Conservation (phyloP, 2,797 vertebrate genomes). For the Hyperoplus lanceolatus region DNA sequence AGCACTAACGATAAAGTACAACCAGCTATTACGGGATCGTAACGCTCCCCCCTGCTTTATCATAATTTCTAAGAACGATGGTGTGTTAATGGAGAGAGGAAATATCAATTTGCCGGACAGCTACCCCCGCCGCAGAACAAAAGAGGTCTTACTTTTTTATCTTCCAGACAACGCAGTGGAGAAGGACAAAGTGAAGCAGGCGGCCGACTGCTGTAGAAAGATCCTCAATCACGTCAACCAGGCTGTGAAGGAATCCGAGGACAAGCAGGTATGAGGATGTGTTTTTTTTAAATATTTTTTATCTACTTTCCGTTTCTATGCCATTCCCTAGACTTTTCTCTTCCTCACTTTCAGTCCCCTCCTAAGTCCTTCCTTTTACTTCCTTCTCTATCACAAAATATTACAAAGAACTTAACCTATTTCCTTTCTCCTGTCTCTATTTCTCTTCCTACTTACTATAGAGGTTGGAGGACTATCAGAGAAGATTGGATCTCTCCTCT, state of each 20-base stretch:
- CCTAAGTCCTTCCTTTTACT: conserved; percentile 9
- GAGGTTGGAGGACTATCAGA: conserved; percentile 98
- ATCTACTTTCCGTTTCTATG: conserved; percentile 15
- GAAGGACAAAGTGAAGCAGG: conserved; percentile 94
- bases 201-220: conserved; percentile 94
- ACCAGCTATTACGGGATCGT: conserved; percentile 70
- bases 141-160: conserved; percentile 41
- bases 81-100: conserved; percentile 59
- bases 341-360: conserved; percentile 15
- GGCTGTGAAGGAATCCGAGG: conserved; percentile 96
- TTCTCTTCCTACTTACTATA: conserved; percentile 66
- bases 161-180: conserved; percentile 90
- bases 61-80: conserved; percentile 63
- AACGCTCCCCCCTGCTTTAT: conserved; percentile 64
- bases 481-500: conserved; percentile 94
- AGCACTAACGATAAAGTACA: conserved; percentile 71
- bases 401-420: conserved; percentile 27
- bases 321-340: conserved; percentile 17
- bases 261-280: conserved; percentile 89
- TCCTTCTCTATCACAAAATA: background rate
- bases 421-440: conserved; percentile 17
- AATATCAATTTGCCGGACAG: conserved; percentile 59
- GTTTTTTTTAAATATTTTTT: conserved; percentile 6
- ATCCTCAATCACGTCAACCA: conserved; percentile 97
- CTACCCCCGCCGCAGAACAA: conserved; percentile 26